Evolutionary conservation across 2,113 vertebrate genomes (phyloP).

Genomic region (Erpornis zantholeuca): DNA sequence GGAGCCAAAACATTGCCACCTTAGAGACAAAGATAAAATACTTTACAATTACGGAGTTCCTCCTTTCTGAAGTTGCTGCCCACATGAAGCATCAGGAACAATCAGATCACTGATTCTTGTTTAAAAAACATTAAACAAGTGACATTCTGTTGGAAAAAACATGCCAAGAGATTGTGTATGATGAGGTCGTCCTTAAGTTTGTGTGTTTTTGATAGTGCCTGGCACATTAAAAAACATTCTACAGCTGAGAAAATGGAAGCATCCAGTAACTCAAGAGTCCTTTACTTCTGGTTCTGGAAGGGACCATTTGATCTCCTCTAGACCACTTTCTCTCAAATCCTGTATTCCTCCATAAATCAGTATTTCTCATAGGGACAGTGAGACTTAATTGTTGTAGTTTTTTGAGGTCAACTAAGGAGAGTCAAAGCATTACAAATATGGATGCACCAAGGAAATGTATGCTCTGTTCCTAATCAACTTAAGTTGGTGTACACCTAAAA

Average conservation of each 20-base stretch:
- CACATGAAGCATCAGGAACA: neutral
- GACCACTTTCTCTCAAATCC: neutral
- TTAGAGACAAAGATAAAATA: neutral
- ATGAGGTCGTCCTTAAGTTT: neutral
- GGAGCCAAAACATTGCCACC: neutral
- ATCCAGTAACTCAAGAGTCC: neutral
- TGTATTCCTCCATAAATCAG: rapidly evolving
- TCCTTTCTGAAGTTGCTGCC: neutral
- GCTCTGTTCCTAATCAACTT: neutral
- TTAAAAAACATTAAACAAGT: neutral
- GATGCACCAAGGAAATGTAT: neutral
- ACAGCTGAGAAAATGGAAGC: neutral
- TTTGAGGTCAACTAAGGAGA: neutral
- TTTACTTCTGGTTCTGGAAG: neutral
- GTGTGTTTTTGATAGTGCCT: neutral
- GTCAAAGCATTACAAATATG: neutral
- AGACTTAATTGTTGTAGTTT: neutral
- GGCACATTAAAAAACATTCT: neutral
- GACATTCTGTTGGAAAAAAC: neutral
- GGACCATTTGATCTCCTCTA: neutral
- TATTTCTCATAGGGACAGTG: neutral
- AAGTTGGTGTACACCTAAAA: neutral
- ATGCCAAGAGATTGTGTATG: neutral
- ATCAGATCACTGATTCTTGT: neutral
- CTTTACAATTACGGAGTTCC: rapidly evolving